Conservation (phyloP, 1,140 invertebrate genomes). For the Eriocheir sinensis region DNA sequence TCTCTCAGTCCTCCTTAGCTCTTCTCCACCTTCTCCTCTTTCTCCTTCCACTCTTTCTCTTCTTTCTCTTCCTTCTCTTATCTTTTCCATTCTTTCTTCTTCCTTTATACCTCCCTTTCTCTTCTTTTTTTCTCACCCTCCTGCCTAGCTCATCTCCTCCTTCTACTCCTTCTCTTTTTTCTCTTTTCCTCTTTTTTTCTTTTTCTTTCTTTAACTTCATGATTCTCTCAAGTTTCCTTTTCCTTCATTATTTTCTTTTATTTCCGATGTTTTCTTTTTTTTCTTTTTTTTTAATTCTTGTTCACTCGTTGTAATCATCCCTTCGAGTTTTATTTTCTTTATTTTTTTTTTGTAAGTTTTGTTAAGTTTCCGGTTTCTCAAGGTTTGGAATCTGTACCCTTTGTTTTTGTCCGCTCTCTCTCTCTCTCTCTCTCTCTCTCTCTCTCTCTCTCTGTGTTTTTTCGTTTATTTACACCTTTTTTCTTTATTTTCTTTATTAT, state of each 20-base stretch:
- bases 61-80: too few relatives aligned
- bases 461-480: too few relatives aligned
- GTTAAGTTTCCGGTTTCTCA: background rate
- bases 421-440: too few relatives aligned
- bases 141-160: background rate
- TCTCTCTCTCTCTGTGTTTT: too few relatives aligned
- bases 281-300: background rate
- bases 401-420: too few relatives aligned
- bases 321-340: background rate
- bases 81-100: too few relatives aligned
- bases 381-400: background rate
- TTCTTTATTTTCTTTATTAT: background rate
- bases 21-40: background rate
- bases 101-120: too few relatives aligned
- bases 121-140: background rate
- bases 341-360: background rate
- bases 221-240: background rate
- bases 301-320: background rate
- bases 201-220: background rate
- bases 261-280: background rate
- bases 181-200: background rate
- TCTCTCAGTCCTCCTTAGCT: background rate
- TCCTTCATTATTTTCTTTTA: background rate
- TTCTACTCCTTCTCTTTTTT: background rate
- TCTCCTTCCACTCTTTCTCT: background rate